These are phyloP conservation scores for Magallana angulata DNA, from an alignment of 1,140 invertebrate genomes.

Conservation along the genomic window DNA sequence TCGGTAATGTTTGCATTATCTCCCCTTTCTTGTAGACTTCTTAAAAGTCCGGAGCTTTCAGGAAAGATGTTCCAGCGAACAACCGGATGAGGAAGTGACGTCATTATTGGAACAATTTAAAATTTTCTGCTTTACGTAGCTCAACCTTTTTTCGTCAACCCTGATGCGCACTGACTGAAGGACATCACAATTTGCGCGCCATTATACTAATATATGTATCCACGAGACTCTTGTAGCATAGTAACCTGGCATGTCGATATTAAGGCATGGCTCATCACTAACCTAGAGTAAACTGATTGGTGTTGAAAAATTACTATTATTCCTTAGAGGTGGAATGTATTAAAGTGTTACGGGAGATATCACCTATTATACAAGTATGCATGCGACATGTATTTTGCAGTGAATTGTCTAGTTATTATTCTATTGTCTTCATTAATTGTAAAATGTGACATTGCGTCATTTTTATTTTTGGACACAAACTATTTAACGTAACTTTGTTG, in stretches of 20 bases:
- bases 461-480: constrained; percentile 14
- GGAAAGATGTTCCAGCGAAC: constrained; percentile 2
- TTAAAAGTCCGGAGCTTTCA: constrained; percentile 24
- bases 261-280: constrained; percentile 11
- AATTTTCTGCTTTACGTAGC: constrained; percentile 12
- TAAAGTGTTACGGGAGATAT: background rate
- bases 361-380: constrained; percentile 11
- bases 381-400: constrained; percentile 13
- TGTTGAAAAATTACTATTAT: background rate
- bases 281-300: background rate
- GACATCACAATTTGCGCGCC: background rate
- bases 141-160: background rate
- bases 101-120: background rate
- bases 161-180: background rate
- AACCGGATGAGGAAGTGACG: constrained; percentile 18
- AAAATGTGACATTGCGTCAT: background rate
- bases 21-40: constrained; percentile 25
- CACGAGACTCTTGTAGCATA: background rate
- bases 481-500: background rate
- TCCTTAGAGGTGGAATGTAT: background rate
- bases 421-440: background rate
- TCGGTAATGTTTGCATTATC: constrained; percentile 5
- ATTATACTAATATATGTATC: background rate
- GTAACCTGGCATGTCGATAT: background rate
- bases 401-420: constrained; percentile 8